These are phyloP conservation scores for Eupeodes latifasciatus DNA, from an alignment of 2,888 invertebrate genomes.

Conservation along the genomic window DNA sequence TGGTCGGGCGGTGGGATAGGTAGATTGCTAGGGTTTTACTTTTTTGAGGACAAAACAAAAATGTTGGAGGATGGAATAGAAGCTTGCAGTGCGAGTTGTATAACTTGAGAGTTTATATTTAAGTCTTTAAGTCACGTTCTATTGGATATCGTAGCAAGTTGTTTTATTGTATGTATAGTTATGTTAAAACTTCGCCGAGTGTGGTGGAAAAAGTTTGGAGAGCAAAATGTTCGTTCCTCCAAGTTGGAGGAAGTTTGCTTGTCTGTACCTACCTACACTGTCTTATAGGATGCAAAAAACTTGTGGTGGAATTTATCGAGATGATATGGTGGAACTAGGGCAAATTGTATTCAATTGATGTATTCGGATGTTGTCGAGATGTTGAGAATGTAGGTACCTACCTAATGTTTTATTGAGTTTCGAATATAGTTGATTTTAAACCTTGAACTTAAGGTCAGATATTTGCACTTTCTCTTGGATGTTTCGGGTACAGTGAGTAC, in stretches of 20 bases:
- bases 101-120: constrained; percentile 4
- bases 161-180: neutral
- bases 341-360: neutral
- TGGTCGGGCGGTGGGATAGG: neutral
- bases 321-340: constrained; percentile 2
- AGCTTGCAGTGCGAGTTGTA: neutral
- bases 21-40: neutral
- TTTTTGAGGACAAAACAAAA: neutral
- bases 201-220: constrained; percentile 1
- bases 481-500: neutral
- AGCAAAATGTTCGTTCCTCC: neutral
- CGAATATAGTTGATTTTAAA: neutral
- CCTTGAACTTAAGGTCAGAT: constrained; percentile 7
- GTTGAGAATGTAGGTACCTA: neutral
- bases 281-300: neutral
- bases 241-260: neutral
- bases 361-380: neutral
- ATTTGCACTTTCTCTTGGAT: too few species aligned
- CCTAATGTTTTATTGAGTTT: neutral
- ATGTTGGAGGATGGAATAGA: neutral
- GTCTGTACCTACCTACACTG: neutral
- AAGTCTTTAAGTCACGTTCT: constrained; percentile 8
- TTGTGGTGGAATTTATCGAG: constrained; percentile 5
- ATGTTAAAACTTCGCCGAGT: neutral
- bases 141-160: neutral